A percentile compares a stretch with the other conserved stretches of the same genome.
phyloP scores from a whole-genome alignment of 2,888 invertebrate genomes.

The Melitaea athalia region DNA sequence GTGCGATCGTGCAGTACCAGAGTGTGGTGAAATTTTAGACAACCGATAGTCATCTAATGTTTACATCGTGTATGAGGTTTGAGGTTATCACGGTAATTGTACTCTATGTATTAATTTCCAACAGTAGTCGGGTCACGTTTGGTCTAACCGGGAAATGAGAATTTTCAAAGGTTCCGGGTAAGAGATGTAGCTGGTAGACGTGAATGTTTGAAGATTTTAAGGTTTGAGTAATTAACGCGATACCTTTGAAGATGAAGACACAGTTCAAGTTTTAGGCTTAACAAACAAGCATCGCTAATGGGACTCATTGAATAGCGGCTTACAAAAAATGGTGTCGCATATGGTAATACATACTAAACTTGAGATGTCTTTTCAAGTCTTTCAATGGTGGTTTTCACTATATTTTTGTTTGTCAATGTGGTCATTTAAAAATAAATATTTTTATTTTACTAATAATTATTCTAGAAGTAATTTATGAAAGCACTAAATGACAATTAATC shows the following conservation, averaged over 20 bases:
- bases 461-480: not conserved
- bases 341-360: not conserved
- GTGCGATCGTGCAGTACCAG: constrained; percentile 49
- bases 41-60: constrained; percentile 47
- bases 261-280: constrained; percentile 23
- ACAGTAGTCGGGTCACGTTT: constrained; percentile 37
- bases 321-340: not conserved
- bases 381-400: not conserved
- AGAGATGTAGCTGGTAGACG: not conserved
- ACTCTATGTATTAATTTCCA: constrained; percentile 32
- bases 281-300: constrained; percentile 7
- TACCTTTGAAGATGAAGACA: constrained; percentile 2
- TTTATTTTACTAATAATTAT: not conserved
- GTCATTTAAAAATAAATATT: not conserved
- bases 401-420: not conserved
- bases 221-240: not conserved
- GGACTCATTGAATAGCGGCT: not conserved
- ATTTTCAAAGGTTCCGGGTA: constrained; percentile 18
- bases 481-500: not conserved
- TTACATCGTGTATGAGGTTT: constrained; percentile 44
- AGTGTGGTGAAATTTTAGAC: constrained; percentile 54
- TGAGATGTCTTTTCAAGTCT: not conserved
- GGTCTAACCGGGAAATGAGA: constrained; percentile 25
- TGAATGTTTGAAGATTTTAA: constrained; percentile 1
- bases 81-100: constrained; percentile 50